A percentile compares a stretch with the other conserved stretches of the same genome.
Conservation (phyloP, 2,888 invertebrate species). For the Axea sp. region DNA sequence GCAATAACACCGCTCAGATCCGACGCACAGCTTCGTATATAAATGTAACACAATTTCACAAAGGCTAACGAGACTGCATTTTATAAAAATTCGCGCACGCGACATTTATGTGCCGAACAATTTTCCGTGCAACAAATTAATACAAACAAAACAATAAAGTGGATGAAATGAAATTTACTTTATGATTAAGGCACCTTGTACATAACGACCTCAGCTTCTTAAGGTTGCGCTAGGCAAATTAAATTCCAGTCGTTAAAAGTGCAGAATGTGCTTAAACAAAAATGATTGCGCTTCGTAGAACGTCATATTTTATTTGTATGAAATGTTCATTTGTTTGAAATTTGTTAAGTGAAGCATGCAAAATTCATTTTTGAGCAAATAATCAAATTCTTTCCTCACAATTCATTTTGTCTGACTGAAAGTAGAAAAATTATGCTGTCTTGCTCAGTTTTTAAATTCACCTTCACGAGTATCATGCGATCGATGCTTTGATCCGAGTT, state of each 20-base stretch:
- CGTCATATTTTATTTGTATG: too few species aligned
- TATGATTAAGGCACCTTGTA: constrained; percentile 13
- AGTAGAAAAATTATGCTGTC: too few species aligned
- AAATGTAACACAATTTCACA: constrained; percentile 8
- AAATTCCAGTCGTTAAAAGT: constrained; percentile 4
- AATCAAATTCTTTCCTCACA: too few species aligned
- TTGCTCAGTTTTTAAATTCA: too few species aligned
- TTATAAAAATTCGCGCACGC: constrained; percentile 4
- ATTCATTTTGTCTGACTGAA: too few species aligned
- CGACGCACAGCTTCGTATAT: not conserved
- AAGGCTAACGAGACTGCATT: constrained; percentile 11
- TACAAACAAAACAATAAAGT: constrained; percentile 12
- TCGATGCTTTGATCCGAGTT: too few species aligned
- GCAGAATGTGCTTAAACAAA: constrained; percentile 7
- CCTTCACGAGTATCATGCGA: too few species aligned
- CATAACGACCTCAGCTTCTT: not conserved
- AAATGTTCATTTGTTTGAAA: too few species aligned
- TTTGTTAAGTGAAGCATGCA: too few species aligned
- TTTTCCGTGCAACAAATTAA: constrained; percentile 3
- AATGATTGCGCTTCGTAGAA: constrained; percentile 5
- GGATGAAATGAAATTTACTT: constrained; percentile 11
- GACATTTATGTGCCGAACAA: constrained; percentile 9
- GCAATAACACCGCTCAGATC: not conserved
- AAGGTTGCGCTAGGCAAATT: constrained; percentile 6
- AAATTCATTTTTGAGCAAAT: too few species aligned